Percentiles rank a stretch among this genome's conserved stretches.
phyloP scores from a whole-genome alignment of 2,113 vertebrate genomes.

The Calidris pugnax region DNA sequence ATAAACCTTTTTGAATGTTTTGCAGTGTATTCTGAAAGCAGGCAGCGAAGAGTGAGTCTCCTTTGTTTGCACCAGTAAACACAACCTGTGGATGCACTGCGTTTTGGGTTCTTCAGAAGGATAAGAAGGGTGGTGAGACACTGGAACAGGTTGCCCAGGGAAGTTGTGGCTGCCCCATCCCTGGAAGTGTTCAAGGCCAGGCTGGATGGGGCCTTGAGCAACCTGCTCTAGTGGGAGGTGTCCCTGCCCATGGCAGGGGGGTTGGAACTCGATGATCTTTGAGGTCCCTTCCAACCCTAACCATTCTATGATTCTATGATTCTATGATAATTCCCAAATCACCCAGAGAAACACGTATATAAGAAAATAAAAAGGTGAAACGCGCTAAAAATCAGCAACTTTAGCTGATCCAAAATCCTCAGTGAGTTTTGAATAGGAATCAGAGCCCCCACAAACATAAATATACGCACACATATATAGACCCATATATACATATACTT shows the following conservation, averaged over 20 bases:
- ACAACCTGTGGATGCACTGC: neutral
- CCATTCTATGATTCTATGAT: no score
- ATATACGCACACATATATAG: neutral
- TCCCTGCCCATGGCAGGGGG: no score
- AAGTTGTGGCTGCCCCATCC: no score
- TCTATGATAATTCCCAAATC: neutral
- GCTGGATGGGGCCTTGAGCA: no score
- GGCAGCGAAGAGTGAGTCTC: neutral
- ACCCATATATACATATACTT: neutral
- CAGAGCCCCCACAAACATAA: neutral
- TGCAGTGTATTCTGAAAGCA: neutral
- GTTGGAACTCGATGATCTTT: no score
- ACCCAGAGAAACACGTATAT: rapidly evolving
- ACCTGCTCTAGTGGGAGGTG: no score
- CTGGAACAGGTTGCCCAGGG: no score
- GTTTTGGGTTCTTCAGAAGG: neutral
- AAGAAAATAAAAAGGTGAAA: neutral
- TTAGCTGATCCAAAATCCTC: neutral
- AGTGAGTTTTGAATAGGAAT: neutral
- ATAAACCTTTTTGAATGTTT: neutral
- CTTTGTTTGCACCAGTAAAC: neutral
- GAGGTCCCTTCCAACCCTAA: no score
- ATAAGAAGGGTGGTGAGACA: no score
- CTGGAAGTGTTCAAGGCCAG: no score
- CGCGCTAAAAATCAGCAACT: neutral